These are phyloP conservation scores for Sarcoramphus papa DNA, from an alignment of 2,797 vertebrate species.

Conservation along the genomic window DNA sequence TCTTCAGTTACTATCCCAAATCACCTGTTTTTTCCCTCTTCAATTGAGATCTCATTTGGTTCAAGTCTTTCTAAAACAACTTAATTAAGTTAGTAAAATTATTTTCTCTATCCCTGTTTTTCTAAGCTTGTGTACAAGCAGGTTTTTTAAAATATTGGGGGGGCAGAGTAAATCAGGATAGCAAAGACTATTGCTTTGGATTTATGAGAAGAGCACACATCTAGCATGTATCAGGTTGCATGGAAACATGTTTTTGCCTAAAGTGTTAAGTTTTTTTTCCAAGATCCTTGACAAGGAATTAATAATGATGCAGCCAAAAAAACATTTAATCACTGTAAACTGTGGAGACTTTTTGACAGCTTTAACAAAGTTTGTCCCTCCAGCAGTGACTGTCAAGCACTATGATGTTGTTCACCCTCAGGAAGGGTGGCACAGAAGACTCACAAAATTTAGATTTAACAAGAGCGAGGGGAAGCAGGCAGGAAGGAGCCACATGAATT, in stretches of 20 bases:
- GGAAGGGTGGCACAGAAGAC: background rate
- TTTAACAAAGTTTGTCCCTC: background rate
- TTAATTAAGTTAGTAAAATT: background rate
- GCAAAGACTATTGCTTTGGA: background rate
- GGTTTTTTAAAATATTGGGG: rapidly evolving
- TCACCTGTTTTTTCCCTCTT: background rate
- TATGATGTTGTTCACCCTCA: background rate
- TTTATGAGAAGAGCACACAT: background rate
- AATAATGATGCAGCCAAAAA: background rate
- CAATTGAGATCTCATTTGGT: background rate
- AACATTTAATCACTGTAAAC: background rate
- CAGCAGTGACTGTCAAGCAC: background rate
- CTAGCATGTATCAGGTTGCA: background rate
- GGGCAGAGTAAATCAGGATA: rapidly evolving
- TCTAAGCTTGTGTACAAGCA: background rate
- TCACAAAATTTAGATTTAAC: background rate
- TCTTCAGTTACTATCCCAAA: background rate
- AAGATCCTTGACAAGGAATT: background rate
- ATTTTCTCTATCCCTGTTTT: background rate
- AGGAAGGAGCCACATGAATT: background rate
- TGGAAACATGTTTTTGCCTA: background rate
- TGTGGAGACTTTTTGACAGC: background rate
- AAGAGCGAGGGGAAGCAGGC: background rate
- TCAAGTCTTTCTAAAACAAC: background rate
- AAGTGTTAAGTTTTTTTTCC: background rate